These are phyloP conservation scores for Eristalis arbustorum DNA, from an alignment of 2,888 invertebrate species.

Conservation along the genomic window DNA sequence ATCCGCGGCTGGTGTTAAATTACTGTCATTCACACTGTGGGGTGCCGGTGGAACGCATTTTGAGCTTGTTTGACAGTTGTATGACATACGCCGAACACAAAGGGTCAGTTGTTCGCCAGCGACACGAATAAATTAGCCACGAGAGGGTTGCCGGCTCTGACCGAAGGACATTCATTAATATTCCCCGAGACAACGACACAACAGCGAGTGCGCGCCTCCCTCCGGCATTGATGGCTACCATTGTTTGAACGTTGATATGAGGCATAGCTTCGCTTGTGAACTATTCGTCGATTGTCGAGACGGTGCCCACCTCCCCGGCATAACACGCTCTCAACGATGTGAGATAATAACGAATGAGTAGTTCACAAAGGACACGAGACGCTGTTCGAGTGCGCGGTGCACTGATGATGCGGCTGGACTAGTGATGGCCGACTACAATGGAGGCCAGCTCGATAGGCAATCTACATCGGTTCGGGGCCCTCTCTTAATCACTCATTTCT, in stretches of 20 bases:
- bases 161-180: slow-evolving; percentile 59
- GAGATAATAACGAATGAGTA: slow-evolving; percentile 68
- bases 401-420: neutral
- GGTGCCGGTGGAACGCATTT: slow-evolving; percentile 64
- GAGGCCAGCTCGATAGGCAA: slow-evolving; percentile 62
- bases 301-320: neutral
- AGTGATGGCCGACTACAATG: slow-evolving; percentile 47
- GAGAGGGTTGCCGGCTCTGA: slow-evolving; percentile 6
- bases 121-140: slow-evolving; percentile 35
- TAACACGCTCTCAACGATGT: slow-evolving; percentile 49
- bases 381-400: neutral
- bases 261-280: slow-evolving; percentile 44
- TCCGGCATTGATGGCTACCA: slow-evolving; percentile 65
- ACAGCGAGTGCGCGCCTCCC: slow-evolving; percentile 16
- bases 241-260: slow-evolving; percentile 67
- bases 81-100: slow-evolving; percentile 64
- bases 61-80: slow-evolving; percentile 65
- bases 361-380: slow-evolving; percentile 62
- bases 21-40: slow-evolving; percentile 66
- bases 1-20: slow-evolving; percentile 48
- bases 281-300: slow-evolving; percentile 67
- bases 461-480: slow-evolving; percentile 62
- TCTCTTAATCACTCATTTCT: slow-evolving; percentile 68
- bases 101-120: slow-evolving; percentile 33
- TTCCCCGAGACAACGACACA: neutral